Base-by-base conservation (phyloP, 2,888 invertebrate genomes). In the Calameuta filiformis region DNA sequence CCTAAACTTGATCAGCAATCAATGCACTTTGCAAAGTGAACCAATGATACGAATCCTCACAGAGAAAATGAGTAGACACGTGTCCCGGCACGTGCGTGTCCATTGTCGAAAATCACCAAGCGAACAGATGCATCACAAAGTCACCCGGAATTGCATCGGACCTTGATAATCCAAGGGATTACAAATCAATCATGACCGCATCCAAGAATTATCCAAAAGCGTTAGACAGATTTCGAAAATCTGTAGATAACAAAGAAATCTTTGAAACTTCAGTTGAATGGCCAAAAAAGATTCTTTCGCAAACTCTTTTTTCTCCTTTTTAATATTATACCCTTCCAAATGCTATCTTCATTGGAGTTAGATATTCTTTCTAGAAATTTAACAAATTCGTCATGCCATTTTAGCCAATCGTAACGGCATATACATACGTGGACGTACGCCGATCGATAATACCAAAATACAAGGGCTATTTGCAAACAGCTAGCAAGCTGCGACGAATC, bases 401-500 rank as follows among this genome's bases (percentile, higher is more conserved):
- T 85, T 85, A 79, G 79, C 80, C 77, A 56, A 23, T 23, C 23
- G 23, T 56, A 56, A 56, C 56, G 56, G 23, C 56, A 56, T 23
- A 56, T 56, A 56, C 56, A 23, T 56, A 56, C 15, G 56, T 56
- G 23, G 23, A 56, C 56, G 56, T 56, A 23, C 23, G 9, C 80
- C 84, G 84, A 89, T 89, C 87, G 83, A 89, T 88, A 87, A 88
- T 87, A 88, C 85, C 85, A 83, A 56, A 85, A 86, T 87, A 87
- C 83, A 83, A 85, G 85, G 82, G 86, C 89, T 91, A 91, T 91
- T 91, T 91, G 90, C 90, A 91, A 91, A 91, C 90, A 90, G 82
- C 83, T 81, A 82, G 89, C 90, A 91, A 91, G 90, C 91, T 91
- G 91, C 89, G 84, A 86, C 90, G 89, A 90, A 91, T 91, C 90